Base-by-base conservation (phyloP, 2,888 invertebrate genomes). In the Drosophila sordidula region DNA sequence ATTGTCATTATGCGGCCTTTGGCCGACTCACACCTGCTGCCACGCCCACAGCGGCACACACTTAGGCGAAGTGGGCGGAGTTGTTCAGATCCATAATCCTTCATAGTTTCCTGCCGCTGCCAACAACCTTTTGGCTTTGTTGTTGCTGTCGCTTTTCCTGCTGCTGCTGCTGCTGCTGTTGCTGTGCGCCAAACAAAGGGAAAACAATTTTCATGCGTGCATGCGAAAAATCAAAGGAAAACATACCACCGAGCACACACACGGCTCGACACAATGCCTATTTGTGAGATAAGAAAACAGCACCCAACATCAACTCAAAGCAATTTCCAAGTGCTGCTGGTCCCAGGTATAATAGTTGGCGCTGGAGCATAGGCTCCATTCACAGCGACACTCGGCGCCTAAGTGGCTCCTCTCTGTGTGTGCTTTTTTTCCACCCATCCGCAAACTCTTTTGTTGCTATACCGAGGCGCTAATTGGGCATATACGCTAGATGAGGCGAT, bases 161-260 rank as follows among this genome's bases (percentile, higher is more conserved):
- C 51, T 45, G 49, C 11, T 44, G 70, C 25, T 70, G 63, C 16
- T 62, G 57, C 41, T 62, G 47, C 56, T 51, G 58, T 50, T 64
- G 52, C 44, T 49, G 47, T 49, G 61, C 14, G 47, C 55, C 73
- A 78, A 75, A 85, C 89, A 85, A 87, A 89, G 67, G 89, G 71
- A 85, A 85, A 85, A 85, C 89, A 78, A 89, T 85, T 85, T 85
- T 87, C 81, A 87, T 89, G 87, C 84, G 84, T 85, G 81, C 85
- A 73, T 78, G 76, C 58, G 47, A 76, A 76, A 80, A 85, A 78
- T 78, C 78, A 85, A 87, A 87, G 76, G 68, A 64, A 73, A 75
- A 58, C 38, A 65, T 29, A 42, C 42, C 54, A 18, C 25, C 46
- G 57, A 41, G 57, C 42, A 69, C 29, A 51, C 6, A 29, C 42